Conservation (phyloP, 2,113 vertebrate species). For the Cyprinus carpio region DNA sequence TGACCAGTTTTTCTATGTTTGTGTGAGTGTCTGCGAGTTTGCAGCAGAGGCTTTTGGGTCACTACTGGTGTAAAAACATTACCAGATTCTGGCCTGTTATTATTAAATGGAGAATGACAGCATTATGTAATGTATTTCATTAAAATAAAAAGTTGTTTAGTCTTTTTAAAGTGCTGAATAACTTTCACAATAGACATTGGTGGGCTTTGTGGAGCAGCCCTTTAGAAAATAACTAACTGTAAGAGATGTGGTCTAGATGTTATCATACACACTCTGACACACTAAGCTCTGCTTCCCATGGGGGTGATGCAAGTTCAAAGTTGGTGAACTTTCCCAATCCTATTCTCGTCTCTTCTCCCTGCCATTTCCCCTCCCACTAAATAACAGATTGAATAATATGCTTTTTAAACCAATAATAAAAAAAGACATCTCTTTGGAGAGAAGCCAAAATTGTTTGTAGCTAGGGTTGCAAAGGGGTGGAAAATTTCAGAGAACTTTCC, state of each 20-base stretch:
- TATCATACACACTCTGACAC: neutral
- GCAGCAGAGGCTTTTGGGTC: neutral
- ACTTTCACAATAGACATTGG: neutral
- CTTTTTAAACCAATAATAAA: neutral
- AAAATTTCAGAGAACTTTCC: too few species aligned
- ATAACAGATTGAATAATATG: neutral
- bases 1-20: slow-evolving; percentile 20
- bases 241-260: slow-evolving; percentile 1
- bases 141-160: neutral
- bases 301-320: neutral
- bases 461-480: too few species aligned
- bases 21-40: neutral
- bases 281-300: neutral
- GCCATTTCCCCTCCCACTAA: neutral
- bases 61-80: neutral
- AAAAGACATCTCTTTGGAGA: neutral
- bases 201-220: neutral
- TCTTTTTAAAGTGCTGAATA: neutral
- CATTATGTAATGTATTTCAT: neutral
- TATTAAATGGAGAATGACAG: neutral
- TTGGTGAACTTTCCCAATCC: neutral
- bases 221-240: neutral
- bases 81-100: neutral
- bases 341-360: neutral
- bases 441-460: neutral